Evolutionary conservation across 2,113 vertebrate genomes (phyloP).

Genomic region (Ancistrus triradiatus): DNA sequence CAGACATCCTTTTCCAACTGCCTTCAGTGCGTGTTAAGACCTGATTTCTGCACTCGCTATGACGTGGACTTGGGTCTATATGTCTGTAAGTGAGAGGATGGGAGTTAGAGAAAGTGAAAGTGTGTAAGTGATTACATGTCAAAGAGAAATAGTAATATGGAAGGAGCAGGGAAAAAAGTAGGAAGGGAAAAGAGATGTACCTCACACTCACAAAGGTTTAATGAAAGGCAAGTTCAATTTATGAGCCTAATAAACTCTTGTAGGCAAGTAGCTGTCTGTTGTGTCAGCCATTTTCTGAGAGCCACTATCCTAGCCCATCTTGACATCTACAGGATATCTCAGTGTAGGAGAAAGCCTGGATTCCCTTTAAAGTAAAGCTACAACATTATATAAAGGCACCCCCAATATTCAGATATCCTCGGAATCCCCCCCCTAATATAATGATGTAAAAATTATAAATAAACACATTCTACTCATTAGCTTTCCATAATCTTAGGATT

Average conservation of each 20-base stretch:
- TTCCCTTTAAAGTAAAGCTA: slow-evolving; percentile 1
- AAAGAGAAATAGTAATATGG: not conserved
- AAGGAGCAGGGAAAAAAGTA: not conserved
- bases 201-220: slow-evolving; percentile 24
- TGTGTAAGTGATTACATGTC: slow-evolving; percentile 1
- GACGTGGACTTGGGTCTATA: not conserved
- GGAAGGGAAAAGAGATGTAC: not conserved
- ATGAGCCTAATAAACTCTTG: slow-evolving; percentile 39
- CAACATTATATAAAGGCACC: not conserved
- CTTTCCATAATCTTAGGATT: no score
- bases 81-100: not conserved
- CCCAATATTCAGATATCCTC: no score
- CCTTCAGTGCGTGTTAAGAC: slow-evolving; percentile 12
- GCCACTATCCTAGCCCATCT: not conserved
- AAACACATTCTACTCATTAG: no score
- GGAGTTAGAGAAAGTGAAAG: slow-evolving; percentile 1
- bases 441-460: no score
- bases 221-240: slow-evolving; percentile 43
- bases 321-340: slow-evolving; percentile 32
- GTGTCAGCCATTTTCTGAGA: slow-evolving; percentile 33
- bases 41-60: slow-evolving; percentile 32
- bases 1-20: slow-evolving; percentile 22
- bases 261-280: slow-evolving; percentile 18
- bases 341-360: no score
- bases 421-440: no score